Conservation (phyloP, 1,140 invertebrate species). For the Drosophila sp. region DNA sequence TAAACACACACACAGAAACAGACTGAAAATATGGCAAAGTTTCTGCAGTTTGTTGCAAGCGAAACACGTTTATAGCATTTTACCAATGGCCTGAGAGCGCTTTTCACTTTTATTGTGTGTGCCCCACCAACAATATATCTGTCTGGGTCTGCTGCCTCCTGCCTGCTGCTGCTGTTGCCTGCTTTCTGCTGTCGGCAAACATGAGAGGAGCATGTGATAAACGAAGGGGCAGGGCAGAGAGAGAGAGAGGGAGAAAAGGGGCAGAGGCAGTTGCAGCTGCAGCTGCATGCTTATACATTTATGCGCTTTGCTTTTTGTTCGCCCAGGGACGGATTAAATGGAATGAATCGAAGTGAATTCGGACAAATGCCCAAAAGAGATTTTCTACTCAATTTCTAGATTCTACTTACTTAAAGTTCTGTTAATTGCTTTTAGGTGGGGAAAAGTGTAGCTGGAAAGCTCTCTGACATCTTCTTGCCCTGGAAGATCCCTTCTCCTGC, state of each 20-base stretch:
- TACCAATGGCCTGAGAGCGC: slow-evolving; percentile 69
- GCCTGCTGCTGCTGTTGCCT: background rate
- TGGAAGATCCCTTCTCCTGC: too few relatives aligned
- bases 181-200: slow-evolving; percentile 54
- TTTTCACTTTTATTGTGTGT: slow-evolving; percentile 72
- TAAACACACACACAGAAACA: slow-evolving; percentile 37
- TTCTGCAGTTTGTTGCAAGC: slow-evolving; percentile 19
- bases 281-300: slow-evolving; percentile 64
- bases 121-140: slow-evolving; percentile 59
- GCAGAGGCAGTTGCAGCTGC: slow-evolving; percentile 43
- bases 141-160: slow-evolving; percentile 33
- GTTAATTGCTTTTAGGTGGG: background rate
- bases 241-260: background rate
- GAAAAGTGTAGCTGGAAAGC: background rate
- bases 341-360: background rate
- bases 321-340: slow-evolving; percentile 3
- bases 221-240: background rate
- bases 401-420: background rate
- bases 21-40: slow-evolving; percentile 44
- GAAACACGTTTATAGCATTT: slow-evolving; percentile 73
- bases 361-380: background rate
- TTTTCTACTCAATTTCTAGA: background rate
- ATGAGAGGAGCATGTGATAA: slow-evolving; percentile 27
- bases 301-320: slow-evolving; percentile 53
- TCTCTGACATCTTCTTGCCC: background rate